Evolutionary conservation across 2,888 invertebrate genomes (phyloP).

Genomic region (Zhuqinia jingwanae): DNA sequence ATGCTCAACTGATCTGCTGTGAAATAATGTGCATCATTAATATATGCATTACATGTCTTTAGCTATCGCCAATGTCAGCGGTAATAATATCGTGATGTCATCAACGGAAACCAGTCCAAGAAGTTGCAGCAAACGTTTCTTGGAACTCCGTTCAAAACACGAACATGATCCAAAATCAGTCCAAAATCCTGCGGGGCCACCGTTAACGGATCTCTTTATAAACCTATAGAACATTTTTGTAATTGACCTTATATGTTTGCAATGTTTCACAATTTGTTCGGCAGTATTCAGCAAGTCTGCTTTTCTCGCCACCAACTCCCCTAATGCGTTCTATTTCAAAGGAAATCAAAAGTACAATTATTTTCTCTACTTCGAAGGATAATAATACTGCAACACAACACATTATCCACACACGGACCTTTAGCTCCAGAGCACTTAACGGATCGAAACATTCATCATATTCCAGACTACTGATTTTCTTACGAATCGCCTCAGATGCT

Average conservation of each 20-base stretch:
- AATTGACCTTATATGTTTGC: constrained; percentile 21
- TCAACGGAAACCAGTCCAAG: constrained; percentile 28
- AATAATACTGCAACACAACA: neutral
- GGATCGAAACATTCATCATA: constrained; percentile 71
- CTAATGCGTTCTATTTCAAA: constrained; percentile 40
- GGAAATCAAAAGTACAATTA: neutral
- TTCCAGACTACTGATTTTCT: constrained; percentile 41
- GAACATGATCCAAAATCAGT: neutral
- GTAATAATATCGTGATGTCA: constrained; percentile 8
- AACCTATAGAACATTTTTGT: constrained; percentile 41
- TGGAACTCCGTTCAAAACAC: neutral
- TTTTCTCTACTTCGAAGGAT: too few species aligned
- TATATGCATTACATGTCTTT: constrained; percentile 27
- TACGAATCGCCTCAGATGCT: constrained; percentile 34
- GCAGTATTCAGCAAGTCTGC: constrained; percentile 63
- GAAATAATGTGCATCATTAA: too few species aligned
- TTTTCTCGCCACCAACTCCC: constrained; percentile 62
- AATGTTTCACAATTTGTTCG: constrained; percentile 43
- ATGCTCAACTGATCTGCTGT: neutral
- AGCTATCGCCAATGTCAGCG: constrained; percentile 2
- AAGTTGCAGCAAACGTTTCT: constrained; percentile 4
- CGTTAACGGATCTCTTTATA: constrained; percentile 3
- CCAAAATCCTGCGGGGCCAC: neutral
- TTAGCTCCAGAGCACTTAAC: constrained; percentile 62
- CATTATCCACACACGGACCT: constrained; percentile 32